Conservation (phyloP, 1,140 invertebrate species). For the Lasioglossum baleicum region DNA sequence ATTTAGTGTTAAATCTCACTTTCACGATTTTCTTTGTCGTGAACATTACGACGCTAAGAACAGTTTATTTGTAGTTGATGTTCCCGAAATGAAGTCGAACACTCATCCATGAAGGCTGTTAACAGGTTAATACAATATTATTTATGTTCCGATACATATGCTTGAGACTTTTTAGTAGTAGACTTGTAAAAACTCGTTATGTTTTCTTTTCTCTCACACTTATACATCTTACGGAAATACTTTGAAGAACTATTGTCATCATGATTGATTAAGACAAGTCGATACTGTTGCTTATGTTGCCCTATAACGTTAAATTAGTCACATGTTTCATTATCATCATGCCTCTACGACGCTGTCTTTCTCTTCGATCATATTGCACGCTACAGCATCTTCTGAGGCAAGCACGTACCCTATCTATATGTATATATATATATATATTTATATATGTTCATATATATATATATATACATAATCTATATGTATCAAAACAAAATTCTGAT, state of each 20-base stretch:
- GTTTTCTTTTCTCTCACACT: constrained; percentile 29
- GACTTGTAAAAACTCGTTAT: constrained; percentile 47
- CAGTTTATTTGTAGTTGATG: constrained; percentile 25
- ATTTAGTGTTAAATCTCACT: constrained; percentile 14
- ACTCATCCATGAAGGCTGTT: constrained; percentile 49
- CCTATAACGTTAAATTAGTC: constrained; percentile 54
- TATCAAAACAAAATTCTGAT: constrained; percentile 23
- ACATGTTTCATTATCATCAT: constrained; percentile 44
- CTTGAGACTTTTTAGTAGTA: constrained; percentile 62
- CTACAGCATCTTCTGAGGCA: constrained; percentile 31
- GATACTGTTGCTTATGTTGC: constrained; percentile 61
- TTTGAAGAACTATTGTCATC: constrained; percentile 75
- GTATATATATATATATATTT: background rate
- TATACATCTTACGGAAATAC: constrained; percentile 54
- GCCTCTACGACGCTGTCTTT: constrained; percentile 29
- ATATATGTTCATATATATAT: background rate
- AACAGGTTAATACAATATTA: constrained; percentile 59
- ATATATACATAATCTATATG: background rate
- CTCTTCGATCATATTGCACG: constrained; percentile 66
- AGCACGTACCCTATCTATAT: background rate
- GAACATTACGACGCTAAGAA: constrained; percentile 33
- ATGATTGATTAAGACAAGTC: constrained; percentile 73
- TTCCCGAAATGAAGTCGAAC: constrained; percentile 57
- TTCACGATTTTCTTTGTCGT: constrained; percentile 19
- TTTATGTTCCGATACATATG: constrained; percentile 46